Evolutionary conservation across 1,140 invertebrate species (phyloP), one percentile per base, ranked within the genome.

Genomic region (Elymnias hypermnestra): DNA sequence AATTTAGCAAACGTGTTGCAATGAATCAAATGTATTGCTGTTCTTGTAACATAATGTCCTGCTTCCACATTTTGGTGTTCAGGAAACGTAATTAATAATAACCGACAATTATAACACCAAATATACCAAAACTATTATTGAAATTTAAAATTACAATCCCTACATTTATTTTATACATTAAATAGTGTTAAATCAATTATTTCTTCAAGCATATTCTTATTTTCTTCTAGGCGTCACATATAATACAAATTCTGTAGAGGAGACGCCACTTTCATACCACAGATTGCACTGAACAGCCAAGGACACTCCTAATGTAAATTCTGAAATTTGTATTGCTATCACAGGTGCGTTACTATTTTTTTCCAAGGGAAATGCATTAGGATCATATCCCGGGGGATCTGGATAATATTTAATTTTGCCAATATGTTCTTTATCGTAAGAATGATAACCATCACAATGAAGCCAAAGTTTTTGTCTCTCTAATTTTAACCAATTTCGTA

Each of bases 401-500:
- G 81, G 81, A 38, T 65, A 71, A 23, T 84, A 84, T 4, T 46
- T 57, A 31, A 84, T 65, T 2, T 14, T 63, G 0, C 72, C 70
- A 29, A 84, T 56, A 48, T 84, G 81, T 15, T 82, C 76, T 19
- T 66, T 77, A 49, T 82, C 77, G 31, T 74, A 75, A 1, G 64
- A 42, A 53, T 73, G 63, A 8, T 58, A 63, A 1, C 81, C 81
- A 8, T 50, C 40, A 29, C 81, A 84, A 23, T 71, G 52, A 5
- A 82, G 25, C 72, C 74, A 79, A 4, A 79, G 38, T 39, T 70
- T 83, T 4, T 57, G 50, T 17, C 56, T 54, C 37, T 71, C 54
- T n/a, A 37, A 29, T 14, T 62, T 65, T 36, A 77, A 53, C 70
- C 70, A 75, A 3, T 53, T 22, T 17, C 53, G 53, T 2, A 82